Evolutionary conservation across 2,113 vertebrate species (phyloP).

Genomic region (Pseudorectes ferrugineus): DNA sequence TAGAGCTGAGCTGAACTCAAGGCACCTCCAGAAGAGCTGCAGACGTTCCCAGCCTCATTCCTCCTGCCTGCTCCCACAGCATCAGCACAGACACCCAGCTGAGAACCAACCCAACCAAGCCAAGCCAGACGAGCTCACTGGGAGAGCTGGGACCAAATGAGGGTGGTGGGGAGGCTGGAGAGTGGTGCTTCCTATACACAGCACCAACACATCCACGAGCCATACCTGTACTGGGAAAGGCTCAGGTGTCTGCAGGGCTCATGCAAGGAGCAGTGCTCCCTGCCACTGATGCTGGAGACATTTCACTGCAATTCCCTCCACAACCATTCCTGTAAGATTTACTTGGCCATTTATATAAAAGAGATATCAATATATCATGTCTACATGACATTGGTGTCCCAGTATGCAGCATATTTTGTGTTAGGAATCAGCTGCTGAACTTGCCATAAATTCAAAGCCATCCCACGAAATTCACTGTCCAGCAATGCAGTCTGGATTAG

Average conservation of each 20-base stretch:
- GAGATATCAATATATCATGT: neutral
- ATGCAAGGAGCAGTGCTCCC: neutral
- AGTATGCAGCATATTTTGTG: neutral
- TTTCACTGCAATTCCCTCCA: neutral
- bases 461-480: neutral
- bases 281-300: neutral
- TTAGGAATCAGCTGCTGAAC: neutral
- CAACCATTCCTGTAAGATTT: neutral
- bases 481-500: neutral
- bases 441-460: neutral
- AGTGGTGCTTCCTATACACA: neutral
- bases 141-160: neutral
- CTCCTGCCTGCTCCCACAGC: neutral
- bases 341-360: neutral
- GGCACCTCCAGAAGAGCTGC: neutral
- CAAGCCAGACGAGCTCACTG: fast-evolving
- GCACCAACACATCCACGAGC: fast-evolving
- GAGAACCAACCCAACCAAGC: neutral
- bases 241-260: neutral
- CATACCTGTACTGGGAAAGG: neutral
- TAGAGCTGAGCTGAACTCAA: neutral
- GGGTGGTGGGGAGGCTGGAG: neutral
- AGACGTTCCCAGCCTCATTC: neutral
- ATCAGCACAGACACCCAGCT: neutral
- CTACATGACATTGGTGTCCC: neutral